Evolutionary conservation across 2,797 vertebrate genomes (phyloP).

Genomic region (Chaetodon trifasciatus): DNA sequence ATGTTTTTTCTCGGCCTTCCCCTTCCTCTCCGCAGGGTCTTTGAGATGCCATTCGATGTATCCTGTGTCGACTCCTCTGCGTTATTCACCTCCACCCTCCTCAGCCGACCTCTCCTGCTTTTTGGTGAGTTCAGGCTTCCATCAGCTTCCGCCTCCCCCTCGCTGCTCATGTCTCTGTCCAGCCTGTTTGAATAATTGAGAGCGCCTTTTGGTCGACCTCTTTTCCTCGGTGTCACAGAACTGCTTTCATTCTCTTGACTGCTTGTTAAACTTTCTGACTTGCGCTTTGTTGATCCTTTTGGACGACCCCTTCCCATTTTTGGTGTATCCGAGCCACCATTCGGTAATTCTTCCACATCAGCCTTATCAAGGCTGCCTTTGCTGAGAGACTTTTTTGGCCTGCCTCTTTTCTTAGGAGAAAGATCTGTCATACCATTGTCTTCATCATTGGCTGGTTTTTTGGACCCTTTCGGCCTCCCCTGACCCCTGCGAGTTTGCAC

Average conservation of each 20-base stretch:
- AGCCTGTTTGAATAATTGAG: constrained; percentile 58
- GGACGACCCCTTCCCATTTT: constrained; percentile 72
- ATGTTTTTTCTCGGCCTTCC: constrained; percentile 66
- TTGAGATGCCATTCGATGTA: constrained; percentile 25
- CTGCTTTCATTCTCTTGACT: constrained; percentile 46
- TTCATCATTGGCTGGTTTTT: constrained; percentile 21
- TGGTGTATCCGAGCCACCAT: constrained; percentile 56
- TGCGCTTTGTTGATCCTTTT: constrained; percentile 61
- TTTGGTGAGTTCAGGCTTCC: constrained; percentile 4
- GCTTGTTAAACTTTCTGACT: constrained; percentile 45
- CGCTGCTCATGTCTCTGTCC: constrained; percentile 13
- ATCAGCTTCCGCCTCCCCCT: not conserved
- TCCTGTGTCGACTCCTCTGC: not conserved
- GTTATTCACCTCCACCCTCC: constrained; percentile 44
- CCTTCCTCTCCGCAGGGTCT: constrained; percentile 36
- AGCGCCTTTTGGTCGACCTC: constrained; percentile 78
- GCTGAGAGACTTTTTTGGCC: constrained; percentile 70
- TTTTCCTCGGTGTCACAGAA: constrained; percentile 48
- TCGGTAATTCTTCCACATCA: constrained; percentile 48
- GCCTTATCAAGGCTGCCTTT: constrained; percentile 36
- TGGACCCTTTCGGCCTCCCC: constrained; percentile 56
- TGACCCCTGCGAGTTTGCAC: constrained; percentile 49
- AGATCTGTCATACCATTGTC: constrained; percentile 4
- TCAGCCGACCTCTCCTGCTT: constrained; percentile 32
- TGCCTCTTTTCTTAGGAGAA: constrained; percentile 71